A percentile compares a stretch with the other conserved stretches of the same genome.
Conservation (phyloP, 2,888 invertebrate genomes). For the Eupeodes latifasciatus region DNA sequence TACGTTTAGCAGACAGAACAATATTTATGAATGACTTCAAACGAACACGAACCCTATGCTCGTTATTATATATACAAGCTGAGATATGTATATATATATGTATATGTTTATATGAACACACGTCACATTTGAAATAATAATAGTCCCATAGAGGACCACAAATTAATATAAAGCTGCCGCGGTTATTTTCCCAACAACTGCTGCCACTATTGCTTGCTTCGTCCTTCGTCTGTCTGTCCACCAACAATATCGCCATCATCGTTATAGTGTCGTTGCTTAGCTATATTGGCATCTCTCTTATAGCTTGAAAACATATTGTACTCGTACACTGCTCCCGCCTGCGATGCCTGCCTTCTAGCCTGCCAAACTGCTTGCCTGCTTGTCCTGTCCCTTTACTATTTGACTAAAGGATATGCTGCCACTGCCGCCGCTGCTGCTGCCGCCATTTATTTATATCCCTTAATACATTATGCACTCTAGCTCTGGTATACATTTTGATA, state of each 20-base stretch:
- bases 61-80: not conserved
- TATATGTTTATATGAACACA: not conserved
- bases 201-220: not conserved
- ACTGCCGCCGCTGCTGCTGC: not conserved
- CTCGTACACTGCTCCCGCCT: conserved; percentile 55
- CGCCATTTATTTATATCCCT: conserved; percentile 70
- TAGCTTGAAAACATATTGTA: conserved; percentile 43
- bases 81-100: not conserved
- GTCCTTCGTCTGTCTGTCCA: not conserved
- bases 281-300: conserved; percentile 49
- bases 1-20: conserved; percentile 26
- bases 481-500: conserved; percentile 11
- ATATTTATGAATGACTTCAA: conserved; percentile 55
- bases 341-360: too few relatives aligned
- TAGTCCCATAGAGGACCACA: conserved; percentile 64
- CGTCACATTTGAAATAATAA: conserved; percentile 66
- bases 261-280: conserved; percentile 15
- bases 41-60: conserved; percentile 20
- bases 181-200: conserved; percentile 43
- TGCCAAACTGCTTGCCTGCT: too few relatives aligned
- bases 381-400: conserved; percentile 17
- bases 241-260: not conserved
- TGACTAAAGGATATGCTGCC: not conserved
- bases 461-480: conserved; percentile 69
- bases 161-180: conserved; percentile 69